These are phyloP conservation scores for Trinorchestia longiramus DNA, from an alignment of 1,140 invertebrate genomes.

Conservation along the genomic window DNA sequence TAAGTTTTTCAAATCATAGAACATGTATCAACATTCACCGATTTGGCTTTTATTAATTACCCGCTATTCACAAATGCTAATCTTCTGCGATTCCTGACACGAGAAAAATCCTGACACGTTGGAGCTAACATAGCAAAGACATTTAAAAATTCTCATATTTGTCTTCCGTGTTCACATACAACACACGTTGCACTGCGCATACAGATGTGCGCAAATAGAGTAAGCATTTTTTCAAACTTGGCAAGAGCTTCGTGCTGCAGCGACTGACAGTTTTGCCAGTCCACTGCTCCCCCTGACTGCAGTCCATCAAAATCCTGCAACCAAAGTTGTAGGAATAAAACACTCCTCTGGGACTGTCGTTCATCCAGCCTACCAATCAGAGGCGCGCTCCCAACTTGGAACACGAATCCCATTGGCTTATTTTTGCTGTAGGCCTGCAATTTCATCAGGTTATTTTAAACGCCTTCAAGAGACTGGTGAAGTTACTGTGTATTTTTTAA, in stretches of 20 bases:
- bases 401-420: background rate
- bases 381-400: background rate
- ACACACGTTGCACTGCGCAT: background rate
- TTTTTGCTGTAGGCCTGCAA: conserved; percentile 7
- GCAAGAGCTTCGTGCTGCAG: too few relatives aligned
- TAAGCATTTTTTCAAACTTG: background rate
- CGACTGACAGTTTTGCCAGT: background rate
- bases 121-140: background rate
- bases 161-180: background rate
- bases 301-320: background rate
- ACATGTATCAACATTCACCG: too few relatives aligned
- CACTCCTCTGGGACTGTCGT: background rate
- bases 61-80: background rate
- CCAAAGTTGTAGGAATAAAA: background rate
- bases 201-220: background rate
- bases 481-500: background rate
- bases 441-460: conserved; percentile 43
- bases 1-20: too few relatives aligned
- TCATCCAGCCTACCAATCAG: background rate
- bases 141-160: background rate
- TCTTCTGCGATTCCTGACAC: background rate
- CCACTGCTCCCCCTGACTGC: too few relatives aligned
- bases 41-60: too few relatives aligned
- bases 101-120: background rate
- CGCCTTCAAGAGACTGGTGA: background rate